A percentile compares a stretch with the other conserved stretches of the same genome.
phyloP scores from a whole-genome alignment of 2,113 vertebrate genomes.

The Mobula hypostoma region DNA sequence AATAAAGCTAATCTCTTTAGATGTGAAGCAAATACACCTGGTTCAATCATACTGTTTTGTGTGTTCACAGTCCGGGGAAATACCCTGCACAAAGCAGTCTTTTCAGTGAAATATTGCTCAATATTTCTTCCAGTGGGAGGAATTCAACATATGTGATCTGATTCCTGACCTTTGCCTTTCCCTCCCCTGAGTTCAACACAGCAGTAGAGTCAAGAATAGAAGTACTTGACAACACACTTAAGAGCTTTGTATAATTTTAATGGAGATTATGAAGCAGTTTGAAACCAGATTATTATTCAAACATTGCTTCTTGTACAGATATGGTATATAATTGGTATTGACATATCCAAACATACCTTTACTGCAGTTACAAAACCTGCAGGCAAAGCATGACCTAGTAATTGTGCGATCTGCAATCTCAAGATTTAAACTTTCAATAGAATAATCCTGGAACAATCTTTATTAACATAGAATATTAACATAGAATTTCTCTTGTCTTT shows the following conservation, averaged over 20 bases:
- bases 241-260: not conserved
- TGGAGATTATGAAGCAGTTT: not conserved
- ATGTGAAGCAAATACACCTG: not conserved
- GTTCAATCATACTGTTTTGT: not conserved
- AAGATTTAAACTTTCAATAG: not conserved
- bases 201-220: not conserved
- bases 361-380: too few relatives aligned
- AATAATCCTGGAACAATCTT: not conserved
- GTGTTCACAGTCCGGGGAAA: not conserved
- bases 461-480: not conserved
- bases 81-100: not conserved
- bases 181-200: not conserved
- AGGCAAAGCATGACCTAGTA: too few relatives aligned
- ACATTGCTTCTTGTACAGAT: not conserved
- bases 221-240: not conserved
- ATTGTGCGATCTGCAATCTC: too few relatives aligned
- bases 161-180: not conserved
- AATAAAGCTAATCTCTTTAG: not conserved
- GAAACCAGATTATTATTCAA: not conserved
- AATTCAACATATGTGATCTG: not conserved
- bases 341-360: too few relatives aligned
- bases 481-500: not conserved
- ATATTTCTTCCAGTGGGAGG: not conserved
- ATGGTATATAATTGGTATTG: not conserved
- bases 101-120: not conserved